Conservation (phyloP, 2,888 invertebrate genomes). For the Rotaria macrura region DNA sequence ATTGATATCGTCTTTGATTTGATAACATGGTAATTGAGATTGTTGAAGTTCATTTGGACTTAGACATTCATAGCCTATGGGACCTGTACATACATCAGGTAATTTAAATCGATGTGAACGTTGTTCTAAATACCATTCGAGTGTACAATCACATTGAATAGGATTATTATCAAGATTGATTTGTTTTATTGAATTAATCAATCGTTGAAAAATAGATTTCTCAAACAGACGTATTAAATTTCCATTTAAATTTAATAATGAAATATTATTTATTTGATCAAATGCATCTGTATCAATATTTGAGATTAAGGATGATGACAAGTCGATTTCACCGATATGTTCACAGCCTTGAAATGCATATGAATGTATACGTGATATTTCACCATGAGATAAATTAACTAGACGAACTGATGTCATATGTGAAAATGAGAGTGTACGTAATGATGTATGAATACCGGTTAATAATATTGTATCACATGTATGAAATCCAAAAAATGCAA, state of each 20-base stretch:
- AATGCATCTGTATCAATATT: neutral
- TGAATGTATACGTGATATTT: neutral
- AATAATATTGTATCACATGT: neutral
- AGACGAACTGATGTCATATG: neutral
- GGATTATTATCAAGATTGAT: neutral
- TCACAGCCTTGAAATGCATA: neutral
- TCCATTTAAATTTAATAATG: neutral
- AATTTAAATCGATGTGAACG: neutral
- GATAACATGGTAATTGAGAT: neutral
- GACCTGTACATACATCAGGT: slow-evolving; percentile 2
- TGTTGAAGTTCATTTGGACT: neutral
- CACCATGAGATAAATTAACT: neutral
- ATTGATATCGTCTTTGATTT: neutral
- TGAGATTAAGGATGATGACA: neutral
- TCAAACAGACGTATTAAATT: neutral
- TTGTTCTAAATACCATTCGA: slow-evolving; percentile 1
- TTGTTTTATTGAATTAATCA: neutral
- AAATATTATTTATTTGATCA: neutral
- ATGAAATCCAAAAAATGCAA: slow-evolving; percentile 16
- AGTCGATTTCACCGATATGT: neutral
- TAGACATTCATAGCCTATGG: slow-evolving; percentile 12
- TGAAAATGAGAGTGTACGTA: neutral
- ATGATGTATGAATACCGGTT: neutral
- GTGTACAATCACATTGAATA: slow-evolving; percentile 9
- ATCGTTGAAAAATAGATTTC: neutral